These are phyloP conservation scores for Acromyrmex charruanus DNA, from an alignment of 1,140 invertebrate genomes.

Conservation along the genomic window DNA sequence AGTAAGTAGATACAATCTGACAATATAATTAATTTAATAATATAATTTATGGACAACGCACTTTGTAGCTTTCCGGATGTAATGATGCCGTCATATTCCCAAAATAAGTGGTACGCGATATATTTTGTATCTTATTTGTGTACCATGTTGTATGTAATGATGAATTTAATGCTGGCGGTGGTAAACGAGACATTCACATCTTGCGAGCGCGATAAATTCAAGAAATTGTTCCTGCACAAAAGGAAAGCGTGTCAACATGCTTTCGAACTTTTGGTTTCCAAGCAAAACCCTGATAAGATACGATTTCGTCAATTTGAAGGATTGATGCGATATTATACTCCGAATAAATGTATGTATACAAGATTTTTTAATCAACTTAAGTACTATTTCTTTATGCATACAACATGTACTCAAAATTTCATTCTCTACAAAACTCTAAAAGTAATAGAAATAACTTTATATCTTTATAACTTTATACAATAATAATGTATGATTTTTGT, in stretches of 20 bases:
- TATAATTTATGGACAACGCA: conserved; percentile 1
- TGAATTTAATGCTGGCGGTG: conserved; percentile 97
- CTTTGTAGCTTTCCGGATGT: conserved; percentile 94
- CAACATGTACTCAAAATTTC: conserved; percentile 12
- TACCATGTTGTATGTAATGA: conserved; percentile 94
- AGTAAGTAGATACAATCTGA: conserved; percentile 88
- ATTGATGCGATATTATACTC: conserved; percentile 92
- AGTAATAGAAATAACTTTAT: not conserved
- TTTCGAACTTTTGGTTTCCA: conserved; percentile 92
- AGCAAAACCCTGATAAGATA: conserved; percentile 90
- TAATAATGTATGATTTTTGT: conserved; percentile 68
- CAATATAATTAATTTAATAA: conserved; percentile 33
- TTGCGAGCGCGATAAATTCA: conserved; percentile 95
- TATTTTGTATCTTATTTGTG: conserved; percentile 96
- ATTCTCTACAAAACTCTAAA: not conserved
- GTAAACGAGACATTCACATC: conserved; percentile 96
- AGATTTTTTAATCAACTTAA: conserved; percentile 14
- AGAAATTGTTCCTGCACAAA: conserved; percentile 94
- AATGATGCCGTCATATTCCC: conserved; percentile 96
- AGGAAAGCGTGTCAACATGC: conserved; percentile 94
- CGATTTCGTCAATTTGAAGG: conserved; percentile 93
- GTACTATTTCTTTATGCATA: not conserved
- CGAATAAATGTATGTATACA: conserved; percentile 89
- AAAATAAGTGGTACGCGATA: conserved; percentile 93
- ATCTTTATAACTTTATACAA: not conserved